A percentile compares a stretch with the other conserved stretches of the same genome.
Evolutionary conservation across 2,113 vertebrate genomes (phyloP).

Genomic region (Azemiops feae): DNA sequence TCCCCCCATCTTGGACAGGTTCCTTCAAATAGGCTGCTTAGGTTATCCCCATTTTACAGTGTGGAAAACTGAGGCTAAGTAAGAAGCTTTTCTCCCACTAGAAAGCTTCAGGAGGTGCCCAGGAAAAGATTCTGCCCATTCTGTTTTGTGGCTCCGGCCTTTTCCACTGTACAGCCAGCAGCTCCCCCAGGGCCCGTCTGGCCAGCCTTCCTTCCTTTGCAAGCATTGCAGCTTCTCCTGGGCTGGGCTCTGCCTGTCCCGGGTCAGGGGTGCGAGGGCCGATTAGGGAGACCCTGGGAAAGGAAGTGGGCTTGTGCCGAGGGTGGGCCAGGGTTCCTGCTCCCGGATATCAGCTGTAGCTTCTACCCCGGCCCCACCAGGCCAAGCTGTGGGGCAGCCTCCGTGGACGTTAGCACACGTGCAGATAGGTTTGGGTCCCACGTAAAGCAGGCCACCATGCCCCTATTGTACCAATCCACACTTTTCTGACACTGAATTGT

Average conservation of each 20-base stretch:
- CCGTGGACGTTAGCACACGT: neutral
- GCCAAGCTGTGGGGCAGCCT: neutral
- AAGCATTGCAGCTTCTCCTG: neutral
- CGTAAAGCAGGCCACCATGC: neutral
- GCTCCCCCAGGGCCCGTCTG: neutral
- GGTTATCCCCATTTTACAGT: neutral
- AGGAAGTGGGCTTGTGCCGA: neutral
- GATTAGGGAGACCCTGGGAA: neutral
- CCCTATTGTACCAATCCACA: neutral
- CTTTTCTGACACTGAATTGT: neutral
- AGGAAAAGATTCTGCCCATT: neutral
- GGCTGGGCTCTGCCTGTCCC: neutral
- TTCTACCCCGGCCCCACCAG: neutral
- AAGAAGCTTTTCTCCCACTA: neutral
- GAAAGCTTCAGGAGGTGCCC: neutral
- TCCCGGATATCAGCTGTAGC: neutral
- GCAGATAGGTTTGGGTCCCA: neutral
- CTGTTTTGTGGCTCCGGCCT: neutral
- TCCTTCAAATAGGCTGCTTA: neutral
- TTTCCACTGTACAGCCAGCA: neutral
- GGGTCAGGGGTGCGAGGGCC: neutral
- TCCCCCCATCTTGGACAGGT: neutral
- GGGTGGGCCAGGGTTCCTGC: neutral
- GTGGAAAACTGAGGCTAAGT: neutral
- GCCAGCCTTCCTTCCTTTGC: constrained; percentile 20